Base-by-base conservation (phyloP, 2,113 vertebrate species). In the Chionodraco myersi region DNA sequence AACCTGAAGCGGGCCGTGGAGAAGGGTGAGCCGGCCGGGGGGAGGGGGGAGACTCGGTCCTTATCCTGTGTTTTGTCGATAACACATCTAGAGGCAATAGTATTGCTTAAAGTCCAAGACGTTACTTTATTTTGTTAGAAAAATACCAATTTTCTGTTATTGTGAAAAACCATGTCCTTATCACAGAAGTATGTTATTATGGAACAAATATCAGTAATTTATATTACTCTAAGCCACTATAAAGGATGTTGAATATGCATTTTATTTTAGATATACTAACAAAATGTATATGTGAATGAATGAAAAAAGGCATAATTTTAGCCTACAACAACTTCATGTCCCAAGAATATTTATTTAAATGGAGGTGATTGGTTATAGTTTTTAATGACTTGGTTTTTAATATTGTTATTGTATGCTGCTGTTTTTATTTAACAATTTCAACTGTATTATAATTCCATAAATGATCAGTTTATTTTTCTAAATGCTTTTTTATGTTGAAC, bases 1-100 rank as follows among this genome's bases (percentile, higher is more conserved):
- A 99, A 98, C 74, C 95, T 99, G 47, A 99, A 99, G 90, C 94
- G 97, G 91, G 98, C 98, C 82, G 96, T 97, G 58, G 98, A 99
- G 92, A 99, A 97, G 16, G 98, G 98, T 99, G 94, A 95, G 82
- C 30, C 30, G 15, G 47, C 14, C 10, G 48, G 36, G 36, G 60
- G 13, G 41, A 6, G 30, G 11, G 11, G 30, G 8, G 10, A 15
- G 10, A 11, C 12, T 18, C 36, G 49, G 0, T 47, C 15, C 34
- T 21, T 4, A 15, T 45, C 2, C 1, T 26, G 2, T 58, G 56
- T 45, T 48, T 3, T 26, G 21, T 13, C 2, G 1, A 7, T 3
- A 5, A 2, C 10, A 23, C 7, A 2, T 3, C 0, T 5, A 14
- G 15, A 64, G 11, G 21, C 12, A 26, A 13, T 18, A 44, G 15